Base-by-base conservation (phyloP, 2,797 vertebrate species). In the Diplodus puntazzo region DNA sequence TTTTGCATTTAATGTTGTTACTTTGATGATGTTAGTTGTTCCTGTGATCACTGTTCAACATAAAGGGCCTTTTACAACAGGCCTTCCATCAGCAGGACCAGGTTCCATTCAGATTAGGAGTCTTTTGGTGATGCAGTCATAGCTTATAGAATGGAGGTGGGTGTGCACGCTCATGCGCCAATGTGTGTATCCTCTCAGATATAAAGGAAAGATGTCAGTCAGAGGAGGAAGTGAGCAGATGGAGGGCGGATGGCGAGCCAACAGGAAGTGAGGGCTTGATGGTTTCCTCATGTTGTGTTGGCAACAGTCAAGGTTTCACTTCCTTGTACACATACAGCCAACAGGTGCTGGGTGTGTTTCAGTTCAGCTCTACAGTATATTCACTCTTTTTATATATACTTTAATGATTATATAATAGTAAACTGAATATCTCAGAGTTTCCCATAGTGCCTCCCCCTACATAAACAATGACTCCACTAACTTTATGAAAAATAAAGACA, bases 221-320 rank as follows among this genome's bases (percentile, higher is more conserved):
- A 68, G 60, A 84, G 77, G 68, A 88, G 81, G 86, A 87, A 84
- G 77, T 80, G 72, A 90, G 79, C 89, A 91, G 89, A 88, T 91
- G 89, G 89, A 84, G 81, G 87, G 69, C 11, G 69, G 85, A 59
- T 48, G 68, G 42, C 64, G 21, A 81, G 79, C 84, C 90, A 91
- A 88, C 85, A 90, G 90, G 88, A 92, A 92, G 81, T 89, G 69
- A 60, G 79, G 80, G 74, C 80, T 79, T 11, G 23, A 88, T 91
- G 77, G 75, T 85, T 94, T 93, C 90, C 87, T 91, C 83, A 88
- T 92, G 89, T 79, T 86, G 75, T 72, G 76, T 77, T 86, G 88
- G 88, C 85, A 87, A 62, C 77, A 52, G 49, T 69, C 23, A 39
- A 68, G 53, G 75, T 89, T 86, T 92, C 84, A 91, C 79, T 91